A percentile compares a stretch with the other conserved stretches of the same genome.
These are phyloP conservation scores for Scelioninae gen. 1 DNA, from an alignment of 2,888 invertebrate species.

Conservation along the genomic window DNA sequence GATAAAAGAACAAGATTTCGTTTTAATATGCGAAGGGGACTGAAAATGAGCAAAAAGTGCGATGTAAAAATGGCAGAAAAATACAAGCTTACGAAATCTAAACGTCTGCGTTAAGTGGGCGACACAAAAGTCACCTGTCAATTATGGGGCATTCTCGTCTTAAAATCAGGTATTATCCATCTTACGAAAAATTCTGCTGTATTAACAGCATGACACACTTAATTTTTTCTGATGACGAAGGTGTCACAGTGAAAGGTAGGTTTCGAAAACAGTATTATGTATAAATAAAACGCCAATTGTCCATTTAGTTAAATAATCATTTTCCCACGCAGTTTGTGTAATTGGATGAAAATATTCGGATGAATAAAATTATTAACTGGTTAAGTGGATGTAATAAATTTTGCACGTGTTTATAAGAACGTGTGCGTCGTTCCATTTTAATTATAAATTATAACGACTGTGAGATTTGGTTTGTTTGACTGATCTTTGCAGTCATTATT, in stretches of 20 bases:
- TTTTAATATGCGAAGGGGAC: not conserved
- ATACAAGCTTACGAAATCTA: slow-evolving; percentile 55
- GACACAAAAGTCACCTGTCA: slow-evolving; percentile 77
- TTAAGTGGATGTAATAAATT: slow-evolving; percentile 17
- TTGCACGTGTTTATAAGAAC: too few relatives aligned
- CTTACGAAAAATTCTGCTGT: slow-evolving; percentile 70
- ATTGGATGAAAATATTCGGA: slow-evolving; percentile 14
- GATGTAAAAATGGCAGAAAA: slow-evolving; percentile 35
- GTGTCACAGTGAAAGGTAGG: slow-evolving; percentile 58
- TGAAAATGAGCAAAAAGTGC: slow-evolving; percentile 26
- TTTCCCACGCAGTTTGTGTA: slow-evolving; percentile 35
- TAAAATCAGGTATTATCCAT: slow-evolving; percentile 74
- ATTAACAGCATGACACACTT: slow-evolving; percentile 46
- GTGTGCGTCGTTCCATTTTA: not conserved
- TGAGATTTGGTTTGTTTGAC: not conserved
- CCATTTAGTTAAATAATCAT: slow-evolving; percentile 25
- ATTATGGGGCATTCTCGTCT: slow-evolving; percentile 74
- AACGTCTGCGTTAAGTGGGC: slow-evolving; percentile 59
- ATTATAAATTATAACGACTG: slow-evolving; percentile 2
- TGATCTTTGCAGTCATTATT: too few relatives aligned
- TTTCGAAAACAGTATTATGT: slow-evolving; percentile 46
- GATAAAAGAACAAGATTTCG: slow-evolving; percentile 33
- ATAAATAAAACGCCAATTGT: slow-evolving; percentile 33
- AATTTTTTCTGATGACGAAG: slow-evolving; percentile 49
- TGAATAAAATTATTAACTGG: slow-evolving; percentile 8